Conservation (phyloP, 1,140 invertebrate genomes). For the Anastrepha obliqua region DNA sequence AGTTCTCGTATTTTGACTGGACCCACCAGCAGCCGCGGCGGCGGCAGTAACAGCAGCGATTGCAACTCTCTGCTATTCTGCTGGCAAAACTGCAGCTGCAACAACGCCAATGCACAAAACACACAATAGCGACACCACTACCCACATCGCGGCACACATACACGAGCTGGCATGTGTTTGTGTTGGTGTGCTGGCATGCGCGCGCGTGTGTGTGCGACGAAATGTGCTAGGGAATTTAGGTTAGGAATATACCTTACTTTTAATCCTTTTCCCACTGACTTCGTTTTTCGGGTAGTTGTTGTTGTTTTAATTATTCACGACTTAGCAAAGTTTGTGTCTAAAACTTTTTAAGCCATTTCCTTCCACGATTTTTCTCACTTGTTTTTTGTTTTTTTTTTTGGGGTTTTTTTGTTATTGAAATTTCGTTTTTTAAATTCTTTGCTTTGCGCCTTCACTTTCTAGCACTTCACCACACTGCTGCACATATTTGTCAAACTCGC, state of each 20-base stretch:
- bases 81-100: slow-evolving; percentile 8
- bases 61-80: background rate
- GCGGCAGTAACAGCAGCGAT: no score
- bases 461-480: background rate
- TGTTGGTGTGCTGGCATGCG: background rate
- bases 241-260: slow-evolving; percentile 46
- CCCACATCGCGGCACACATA: background rate
- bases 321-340: background rate
- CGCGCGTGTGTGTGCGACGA: background rate
- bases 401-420: background rate
- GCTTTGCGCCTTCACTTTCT: background rate
- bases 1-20: no score
- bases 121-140: background rate
- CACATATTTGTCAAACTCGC: background rate
- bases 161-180: background rate
- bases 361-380: background rate
- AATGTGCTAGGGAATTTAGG: slow-evolving; percentile 40
- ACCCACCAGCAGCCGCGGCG: background rate
- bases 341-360: slow-evolving; percentile 20
- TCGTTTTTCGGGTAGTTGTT: background rate
- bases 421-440: background rate
- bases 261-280: slow-evolving; percentile 7
- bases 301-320: background rate
- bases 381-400: background rate
- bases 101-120: background rate